phyloP scores from a whole-genome alignment of 2,888 invertebrate genomes.

The Hemistola chrysoprasaria region DNA sequence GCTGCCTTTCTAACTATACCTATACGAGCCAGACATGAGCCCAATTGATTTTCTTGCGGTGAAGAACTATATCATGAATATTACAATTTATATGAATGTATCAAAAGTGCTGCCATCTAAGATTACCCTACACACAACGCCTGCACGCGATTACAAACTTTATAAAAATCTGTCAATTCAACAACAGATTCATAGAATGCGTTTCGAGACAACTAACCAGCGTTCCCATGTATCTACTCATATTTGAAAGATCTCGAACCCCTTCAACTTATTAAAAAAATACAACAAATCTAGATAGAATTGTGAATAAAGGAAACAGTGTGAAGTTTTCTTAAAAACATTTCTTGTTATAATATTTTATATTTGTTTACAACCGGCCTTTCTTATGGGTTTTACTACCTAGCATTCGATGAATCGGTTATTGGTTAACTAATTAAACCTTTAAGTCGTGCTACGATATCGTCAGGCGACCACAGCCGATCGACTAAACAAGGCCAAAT shows the following conservation, averaged over 20 bases:
- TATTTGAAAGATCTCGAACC: too few species aligned
- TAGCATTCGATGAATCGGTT: slow-evolving; percentile 15
- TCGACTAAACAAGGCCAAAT: not conserved
- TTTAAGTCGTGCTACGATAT: slow-evolving; percentile 1
- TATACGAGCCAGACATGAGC: slow-evolving; percentile 6
- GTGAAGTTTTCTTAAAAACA: not conserved
- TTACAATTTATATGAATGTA: slow-evolving; percentile 48
- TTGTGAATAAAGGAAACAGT: too few species aligned
- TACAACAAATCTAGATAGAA: too few species aligned
- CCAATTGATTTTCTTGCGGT: slow-evolving; percentile 4
- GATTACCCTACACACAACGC: slow-evolving; percentile 32
- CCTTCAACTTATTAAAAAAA: too few species aligned
- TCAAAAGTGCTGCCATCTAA: slow-evolving; percentile 49
- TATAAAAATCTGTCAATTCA: slow-evolving; percentile 39
- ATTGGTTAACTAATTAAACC: slow-evolving; percentile 15
- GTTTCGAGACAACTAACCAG: too few species aligned
- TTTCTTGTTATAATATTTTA: not conserved
- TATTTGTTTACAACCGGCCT: not conserved
- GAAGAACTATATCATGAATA: slow-evolving; percentile 33
- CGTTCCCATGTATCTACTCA: too few species aligned
- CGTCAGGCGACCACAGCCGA: slow-evolving; percentile 6
- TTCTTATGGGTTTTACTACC: too few species aligned
- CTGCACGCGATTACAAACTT: slow-evolving; percentile 49
- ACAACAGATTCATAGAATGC: slow-evolving; percentile 17
- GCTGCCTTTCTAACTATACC: slow-evolving; percentile 1